Evolutionary conservation across 53 echinoderm and acorn worm genomes (phyloP), one percentile per base, ranked within the genome.

Genomic region (Astropecten irregularis): DNA sequence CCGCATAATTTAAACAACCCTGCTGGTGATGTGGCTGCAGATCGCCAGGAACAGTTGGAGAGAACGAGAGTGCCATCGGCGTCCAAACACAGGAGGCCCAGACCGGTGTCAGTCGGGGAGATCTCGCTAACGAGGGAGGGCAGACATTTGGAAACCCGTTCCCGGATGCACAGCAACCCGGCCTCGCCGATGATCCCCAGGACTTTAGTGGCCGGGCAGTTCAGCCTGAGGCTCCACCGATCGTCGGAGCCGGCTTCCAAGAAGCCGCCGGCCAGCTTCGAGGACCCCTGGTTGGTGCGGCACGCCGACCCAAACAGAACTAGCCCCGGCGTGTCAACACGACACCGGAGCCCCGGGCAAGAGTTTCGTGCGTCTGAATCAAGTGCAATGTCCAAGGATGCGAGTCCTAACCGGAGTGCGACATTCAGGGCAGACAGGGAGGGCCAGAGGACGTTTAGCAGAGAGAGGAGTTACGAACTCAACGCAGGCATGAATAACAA

Each of bases 221-320:
- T 91, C n/a, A 87, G 61, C 62, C 68, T 93, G 32, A 76, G 94
- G 15, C 71, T 93, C 22, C 85, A 67, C 36, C 84, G 76, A 18
- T 73, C 87, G 5, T 87, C 91, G 0, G 66, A 44, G 49, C 81
- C 70, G 0, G 8, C 36, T 3, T 5, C 86, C 7, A 85, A 67
- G 73, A 77, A 84, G 51, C 56, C 74, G 25, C 57, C 74, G 27
- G 34, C 85, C 32, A 85, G 25, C 14, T 93, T 81, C 34, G 94
- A 88, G 48, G 91, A 93, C 69, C 94, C 94, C 1, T 93, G 94
- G 94, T 69, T 88, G 49, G 73, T 82, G 65, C 73, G 58, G 39
- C 57, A 52, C 26, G 34, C 33, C 22, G 69, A 69, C 49, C 71
- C 71, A 8, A 28, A 66, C 16, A 82, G 88, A 33, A 74, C 74